These are phyloP conservation scores for Habrosyne pyritoides DNA, from an alignment of 2,888 invertebrate genomes.

Conservation along the genomic window DNA sequence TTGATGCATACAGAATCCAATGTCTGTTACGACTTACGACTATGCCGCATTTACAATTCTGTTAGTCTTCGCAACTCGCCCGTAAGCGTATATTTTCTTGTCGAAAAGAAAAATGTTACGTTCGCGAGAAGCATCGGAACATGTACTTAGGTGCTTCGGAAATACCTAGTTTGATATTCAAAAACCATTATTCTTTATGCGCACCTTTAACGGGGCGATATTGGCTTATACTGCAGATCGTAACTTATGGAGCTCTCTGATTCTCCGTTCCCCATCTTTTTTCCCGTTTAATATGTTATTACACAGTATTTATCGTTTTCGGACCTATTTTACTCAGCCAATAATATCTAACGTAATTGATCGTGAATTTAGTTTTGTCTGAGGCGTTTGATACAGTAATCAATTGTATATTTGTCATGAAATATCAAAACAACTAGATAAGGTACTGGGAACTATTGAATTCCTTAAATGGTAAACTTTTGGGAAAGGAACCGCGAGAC, in stretches of 20 bases:
- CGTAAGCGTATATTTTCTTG: conserved; percentile 26
- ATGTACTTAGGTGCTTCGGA: conserved; percentile 31
- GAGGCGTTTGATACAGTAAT: not conserved
- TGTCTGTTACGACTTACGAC: not conserved
- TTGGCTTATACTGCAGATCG: conserved; percentile 42
- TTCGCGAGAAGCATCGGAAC: conserved; percentile 42
- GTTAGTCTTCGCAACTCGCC: conserved; percentile 33
- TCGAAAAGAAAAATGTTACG: conserved; percentile 46
- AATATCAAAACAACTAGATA: not conserved
- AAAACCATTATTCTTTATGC: conserved; percentile 43
- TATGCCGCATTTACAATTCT: conserved; percentile 35
- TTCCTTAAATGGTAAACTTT: conserved; percentile 25
- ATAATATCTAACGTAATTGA: not conserved
- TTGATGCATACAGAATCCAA: not conserved
- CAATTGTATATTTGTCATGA: not conserved
- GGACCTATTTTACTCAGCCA: conserved; percentile 10
- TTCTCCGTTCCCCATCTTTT: conserved; percentile 14
- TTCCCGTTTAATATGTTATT: conserved; percentile 21
- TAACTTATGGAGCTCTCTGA: conserved; percentile 25
- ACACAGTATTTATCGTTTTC: conserved; percentile 24
- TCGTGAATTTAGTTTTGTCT: not conserved
- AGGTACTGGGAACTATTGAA: not conserved
- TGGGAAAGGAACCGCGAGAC: conserved; percentile 17
- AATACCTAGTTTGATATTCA: conserved; percentile 45
- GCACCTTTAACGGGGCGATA: conserved; percentile 34